Evolutionary conservation across 2,888 invertebrate genomes (phyloP).

Genomic region (Cabera pusaria): DNA sequence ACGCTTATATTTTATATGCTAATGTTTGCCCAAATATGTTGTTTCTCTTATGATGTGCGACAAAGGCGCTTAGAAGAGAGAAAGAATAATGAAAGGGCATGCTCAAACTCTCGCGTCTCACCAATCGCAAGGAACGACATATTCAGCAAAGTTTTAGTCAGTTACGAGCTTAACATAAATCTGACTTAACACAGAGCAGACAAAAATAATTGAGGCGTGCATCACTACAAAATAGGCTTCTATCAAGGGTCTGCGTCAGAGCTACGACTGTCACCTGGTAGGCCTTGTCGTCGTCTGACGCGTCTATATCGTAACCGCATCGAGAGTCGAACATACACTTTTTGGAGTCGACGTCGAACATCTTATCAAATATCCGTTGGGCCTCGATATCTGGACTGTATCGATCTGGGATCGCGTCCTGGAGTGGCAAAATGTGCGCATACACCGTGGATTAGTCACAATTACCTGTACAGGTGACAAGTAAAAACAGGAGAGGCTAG

Average conservation of each 20-base stretch:
- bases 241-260: slow-evolving; percentile 63
- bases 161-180: too few relatives aligned
- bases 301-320: slow-evolving; percentile 78
- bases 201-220: slow-evolving; percentile 76
- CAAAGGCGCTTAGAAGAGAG: too few relatives aligned
- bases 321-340: slow-evolving; percentile 73
- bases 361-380: slow-evolving; percentile 83
- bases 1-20: too few relatives aligned
- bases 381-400: slow-evolving; percentile 83
- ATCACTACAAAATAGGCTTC: slow-evolving; percentile 33
- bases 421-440: slow-evolving; percentile 74
- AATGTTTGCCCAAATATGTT: too few relatives aligned
- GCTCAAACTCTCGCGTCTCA: too few relatives aligned
- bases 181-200: slow-evolving; percentile 62
- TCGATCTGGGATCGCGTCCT: slow-evolving; percentile 80
- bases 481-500: too few relatives aligned
- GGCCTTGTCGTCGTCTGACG: slow-evolving; percentile 78
- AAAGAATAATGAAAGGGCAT: too few relatives aligned
- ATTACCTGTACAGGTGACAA: too few relatives aligned
- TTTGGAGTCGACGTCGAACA: slow-evolving; percentile 81
- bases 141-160: too few relatives aligned
- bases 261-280: slow-evolving; percentile 79
- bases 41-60: too few relatives aligned
- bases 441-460: slow-evolving; percentile 32
- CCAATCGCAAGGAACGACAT: too few relatives aligned